phyloP scores from a whole-genome alignment of 2,113 vertebrate species.

The Syrmaticus mikado region DNA sequence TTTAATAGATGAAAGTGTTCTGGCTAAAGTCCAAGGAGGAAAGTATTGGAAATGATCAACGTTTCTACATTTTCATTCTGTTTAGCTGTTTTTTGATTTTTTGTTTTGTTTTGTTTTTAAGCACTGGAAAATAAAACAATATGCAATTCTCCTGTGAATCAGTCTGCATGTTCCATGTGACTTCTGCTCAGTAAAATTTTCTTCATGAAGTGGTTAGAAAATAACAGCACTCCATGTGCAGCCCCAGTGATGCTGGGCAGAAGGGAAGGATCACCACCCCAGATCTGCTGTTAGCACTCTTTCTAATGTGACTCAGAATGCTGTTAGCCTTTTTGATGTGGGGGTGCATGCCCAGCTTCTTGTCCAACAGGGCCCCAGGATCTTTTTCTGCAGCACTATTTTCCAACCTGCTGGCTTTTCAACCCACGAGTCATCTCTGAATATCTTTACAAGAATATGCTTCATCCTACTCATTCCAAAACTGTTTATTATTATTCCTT shows the following conservation, averaged over 20 bases:
- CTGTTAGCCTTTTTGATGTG: neutral
- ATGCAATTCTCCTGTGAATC: neutral
- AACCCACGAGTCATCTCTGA: neutral
- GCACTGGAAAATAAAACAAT: neutral
- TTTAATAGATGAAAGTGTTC: neutral
- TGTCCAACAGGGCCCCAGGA: neutral
- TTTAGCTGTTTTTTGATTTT: no score
- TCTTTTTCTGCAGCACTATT: neutral
- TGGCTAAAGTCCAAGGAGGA: neutral
- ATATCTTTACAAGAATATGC: neutral
- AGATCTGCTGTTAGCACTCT: neutral
- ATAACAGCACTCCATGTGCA: no score
- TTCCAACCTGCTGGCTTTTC: neutral
- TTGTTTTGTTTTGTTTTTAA: no score
- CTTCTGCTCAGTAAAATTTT: neutral
- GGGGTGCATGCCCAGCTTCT: neutral
- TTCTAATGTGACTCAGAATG: neutral
- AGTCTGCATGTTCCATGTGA: neutral
- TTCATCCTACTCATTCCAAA: neutral
- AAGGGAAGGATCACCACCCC: neutral
- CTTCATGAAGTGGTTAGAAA: neutral
- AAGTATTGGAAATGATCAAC: neutral
- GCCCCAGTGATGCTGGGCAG: no score
- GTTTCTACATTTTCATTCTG: neutral
- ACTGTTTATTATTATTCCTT: neutral